These are phyloP conservation scores for Papilio elwesi DNA, from an alignment of 2,888 invertebrate genomes.

Conservation along the genomic window DNA sequence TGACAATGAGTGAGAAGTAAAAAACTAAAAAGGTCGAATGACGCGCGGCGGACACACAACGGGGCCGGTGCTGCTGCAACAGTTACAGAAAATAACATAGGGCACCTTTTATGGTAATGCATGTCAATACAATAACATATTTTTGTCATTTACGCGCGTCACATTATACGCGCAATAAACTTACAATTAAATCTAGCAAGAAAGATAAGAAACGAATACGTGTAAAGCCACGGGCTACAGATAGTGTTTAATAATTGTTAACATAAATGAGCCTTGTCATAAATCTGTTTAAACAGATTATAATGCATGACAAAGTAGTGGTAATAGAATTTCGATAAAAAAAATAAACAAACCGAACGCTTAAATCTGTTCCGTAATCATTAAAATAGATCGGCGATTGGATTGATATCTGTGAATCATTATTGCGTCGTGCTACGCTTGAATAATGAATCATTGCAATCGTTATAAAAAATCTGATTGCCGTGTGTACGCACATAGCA, in stretches of 20 bases:
- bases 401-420: constrained; percentile 37
- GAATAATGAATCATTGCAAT: constrained; percentile 29
- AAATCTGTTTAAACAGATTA: neutral
- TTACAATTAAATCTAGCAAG: too few species aligned
- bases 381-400: constrained; percentile 27
- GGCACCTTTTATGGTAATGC: too few species aligned
- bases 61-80: too few species aligned
- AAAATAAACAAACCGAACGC: neutral
- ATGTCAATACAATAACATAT: too few species aligned
- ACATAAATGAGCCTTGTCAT: constrained; percentile 10
- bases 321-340: constrained; percentile 19
- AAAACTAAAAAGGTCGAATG: too few species aligned
- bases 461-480: constrained; percentile 22
- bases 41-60: too few species aligned
- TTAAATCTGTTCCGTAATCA: constrained; percentile 30
- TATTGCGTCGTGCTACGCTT: constrained; percentile 34
- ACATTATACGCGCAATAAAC: too few species aligned
- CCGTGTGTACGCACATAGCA: constrained; percentile 8
- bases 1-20: too few species aligned
- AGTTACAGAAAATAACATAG: too few species aligned
- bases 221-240: too few species aligned
- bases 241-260: neutral
- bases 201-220: too few species aligned
- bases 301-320: constrained; percentile 10
- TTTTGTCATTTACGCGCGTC: too few species aligned